Base-by-base conservation (phyloP, 1,140 invertebrate genomes). In the Thereuonema tuberculata region DNA sequence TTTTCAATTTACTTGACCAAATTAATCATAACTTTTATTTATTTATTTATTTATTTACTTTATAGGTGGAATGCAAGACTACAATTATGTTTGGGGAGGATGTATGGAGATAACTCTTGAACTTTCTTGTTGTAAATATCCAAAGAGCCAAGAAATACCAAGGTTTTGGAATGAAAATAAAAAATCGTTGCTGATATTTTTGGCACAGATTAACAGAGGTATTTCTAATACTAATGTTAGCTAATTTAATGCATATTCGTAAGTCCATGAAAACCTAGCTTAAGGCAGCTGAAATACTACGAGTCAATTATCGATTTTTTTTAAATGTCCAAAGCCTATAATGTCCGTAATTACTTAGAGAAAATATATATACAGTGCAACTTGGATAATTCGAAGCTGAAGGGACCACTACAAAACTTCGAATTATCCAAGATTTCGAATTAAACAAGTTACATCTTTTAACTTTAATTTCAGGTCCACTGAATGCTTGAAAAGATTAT, bases 61-160 rank as follows among this genome's bases (percentile, higher is more conserved):
- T 56, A 24, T 62, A 78, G 75, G 74, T 23, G 81, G 80, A 64
- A 92, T 93, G 88, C 94, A 98, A 77, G 96, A 99, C 72, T 99
- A 90, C 75, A 98, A 98, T 73, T 99, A 99, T 71, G 81, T 98
- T 15, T 90, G 89, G 83, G 93, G 92, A 68, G 95, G 94, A 52
- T 96, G 93, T 71, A 97, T 99, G 89, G 96, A 99, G 77, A 84
- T 98, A 20, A 99, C 96, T 0, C 74, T 99, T 37, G 96, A 99
- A 73, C 81, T 99, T 52, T 94, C 93, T 0, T 99, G 96, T 75
- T 93, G 89, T 75, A 99, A 98, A 76, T 97, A 87, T 74, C 95
- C 95, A 0, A 82, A 81, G 1, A 84, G 85, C 1, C 79, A 82
- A 57, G 84, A 93, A 68, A 74, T 99, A 23, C 82, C 84, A 9